Base-by-base conservation (phyloP, 1,140 invertebrate genomes). In the Drosophila nannoptera region DNA sequence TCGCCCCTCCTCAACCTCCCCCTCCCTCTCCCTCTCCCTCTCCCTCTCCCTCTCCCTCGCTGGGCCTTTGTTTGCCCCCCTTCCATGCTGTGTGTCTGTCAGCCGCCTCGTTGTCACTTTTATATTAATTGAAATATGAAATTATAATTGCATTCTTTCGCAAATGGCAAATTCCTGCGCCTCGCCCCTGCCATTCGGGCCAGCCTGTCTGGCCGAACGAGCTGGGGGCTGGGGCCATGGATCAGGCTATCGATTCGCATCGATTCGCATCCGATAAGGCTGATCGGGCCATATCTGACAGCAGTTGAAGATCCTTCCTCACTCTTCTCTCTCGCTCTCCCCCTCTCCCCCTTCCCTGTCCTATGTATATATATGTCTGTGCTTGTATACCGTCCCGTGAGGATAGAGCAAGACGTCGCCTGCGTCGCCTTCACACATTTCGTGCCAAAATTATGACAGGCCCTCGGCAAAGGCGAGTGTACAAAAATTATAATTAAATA, bases 401-500 rank as follows among this genome's bases (percentile, higher is more conserved):
- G 38, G 4, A 40, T 40, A 9, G n/a, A 7, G 8, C 4, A 9
- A 38, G 36, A 7, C n/a, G 6, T 38, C 4, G 1, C 8, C 36
- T 38, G 8, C 0, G 8, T 7, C 38, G 12, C 11, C 11, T 40
- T 9, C 11, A 38, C n/a, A 38, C 8, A 38, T 0, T 11, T 38
- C 36, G 36, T 38, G 36, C 8, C 7, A 38, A 11, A 38, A 11
- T 38, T 38, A 7, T 35, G 33, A 35, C 33, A 35, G 4, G 38
- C 38, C 5, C 11, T n/a, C 0, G 1, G 38, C 4, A 42, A n/a
- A n/a, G n/a, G n/a, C n/a, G 40, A 16, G 40, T 16, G 7, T 43
- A 14, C 40, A 58, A 77, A 78, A 78, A 78, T 78, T 58, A 78
- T 78, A 78, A 78, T 78, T 78, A 78, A 78, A 78, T 78, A 78